Evolutionary conservation across 2,113 vertebrate species (phyloP), one percentile per base, ranked within the genome.

Genomic region (Collichthys lucidus): DNA sequence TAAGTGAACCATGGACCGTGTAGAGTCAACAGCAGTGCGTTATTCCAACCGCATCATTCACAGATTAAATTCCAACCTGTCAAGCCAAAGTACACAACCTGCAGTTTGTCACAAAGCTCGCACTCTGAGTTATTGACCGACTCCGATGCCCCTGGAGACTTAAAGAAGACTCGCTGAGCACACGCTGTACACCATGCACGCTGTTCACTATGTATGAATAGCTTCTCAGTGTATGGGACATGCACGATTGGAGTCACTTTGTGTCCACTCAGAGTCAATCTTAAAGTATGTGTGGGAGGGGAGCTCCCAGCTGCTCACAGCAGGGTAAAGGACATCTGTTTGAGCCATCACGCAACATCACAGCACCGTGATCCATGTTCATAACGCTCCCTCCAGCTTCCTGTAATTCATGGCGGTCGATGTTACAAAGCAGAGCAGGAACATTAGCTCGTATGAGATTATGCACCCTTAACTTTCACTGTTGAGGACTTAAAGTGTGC

Each of bases 271-370:
- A 15, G 47, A 66, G 44, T 42, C 63, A 66, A 55, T 74, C 59
- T 64, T 16, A n/a, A 59, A 64, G 44, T 69, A 24, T 52, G 71
- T 66, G 72, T 74, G 68, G 86, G 80, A 57, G 79, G 79, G 66
- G 75, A 42, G 73, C 47, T 68, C 74, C 57, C 88, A 90, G 62
- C 80, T 88, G 84, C 66, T 74, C 76, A 0, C 82, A 76, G 74
- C 46, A 0, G 84, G 82, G 60, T 57, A 59, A 62, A 69, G 69
- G 56, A 89, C 88, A 91, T 90, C 90, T 86, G 88, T 74, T 84
- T 20, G 77, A 89, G 68, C 40, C 73, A 73, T 88, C 82, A 44
- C 55, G 57, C 72, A 62, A 80, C 75, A 79, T 50, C 65, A 59
- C 56, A 74, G 74, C 68, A 67, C 66, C 61, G 53, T n/a, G 2